Evolutionary conservation across 2,113 vertebrate genomes (phyloP), one percentile per base, ranked within the genome.

Genomic region (Pollachius pollachius): DNA sequence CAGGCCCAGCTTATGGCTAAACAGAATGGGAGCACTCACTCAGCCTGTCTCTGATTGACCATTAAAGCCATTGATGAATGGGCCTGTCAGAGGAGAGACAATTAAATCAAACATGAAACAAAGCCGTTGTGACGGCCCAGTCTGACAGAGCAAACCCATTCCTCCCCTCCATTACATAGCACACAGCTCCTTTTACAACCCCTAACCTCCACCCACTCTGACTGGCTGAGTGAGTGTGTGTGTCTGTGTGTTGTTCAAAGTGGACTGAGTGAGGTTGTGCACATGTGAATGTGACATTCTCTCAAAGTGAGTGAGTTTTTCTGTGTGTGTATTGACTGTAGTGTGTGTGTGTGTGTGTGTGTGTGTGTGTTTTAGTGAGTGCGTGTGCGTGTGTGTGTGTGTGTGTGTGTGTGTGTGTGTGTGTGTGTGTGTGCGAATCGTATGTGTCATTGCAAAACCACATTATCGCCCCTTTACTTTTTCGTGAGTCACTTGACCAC

Each of bases 81-180:
- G 95, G 94, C 93, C 96, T 97, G 97, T 99, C 96, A 98, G 94
- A 92, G 94, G 93, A 95, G 93, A 98, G 95, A 99, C 97, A 99
- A 99, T 98, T 97, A 99, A 99, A 99, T 99, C 96, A 98, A 97
- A 99, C 96, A 97, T 98, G 97, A 99, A 96, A 97, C 97, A 98
- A 98, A 99, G 96, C 96, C 95, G 89, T 96, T 96, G 93, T 97
- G 96, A 98, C 95, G 94, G 96, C 94, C 95, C 94, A 93, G 96
- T 98, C 94, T 98, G 95, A 97, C 95, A 94, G 94, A 97, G 95
- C 94, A 98, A 96, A 92, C 93, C 94, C 95, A 95, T 95, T 93
- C 94, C 94, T 94, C 93, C 93, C 95, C 93, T 93, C 87, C 88
- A 90, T 89, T 91, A 91, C 85, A 89, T 83, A 84, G 89, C 87